Evolutionary conservation across 2,888 invertebrate genomes (phyloP).

Genomic region (Tridacna crocea): DNA sequence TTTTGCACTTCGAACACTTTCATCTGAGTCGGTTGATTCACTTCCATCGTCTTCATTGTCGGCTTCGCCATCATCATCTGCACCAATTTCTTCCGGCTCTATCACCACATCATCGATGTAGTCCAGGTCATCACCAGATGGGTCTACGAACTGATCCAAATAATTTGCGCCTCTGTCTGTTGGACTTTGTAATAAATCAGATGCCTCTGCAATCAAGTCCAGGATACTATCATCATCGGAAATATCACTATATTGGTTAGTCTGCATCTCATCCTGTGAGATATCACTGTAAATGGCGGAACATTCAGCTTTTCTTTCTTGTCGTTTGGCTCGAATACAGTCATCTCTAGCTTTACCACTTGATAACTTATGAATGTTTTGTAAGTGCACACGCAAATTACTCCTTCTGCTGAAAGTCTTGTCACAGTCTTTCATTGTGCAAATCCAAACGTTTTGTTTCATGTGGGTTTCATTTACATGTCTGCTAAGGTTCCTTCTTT

Average conservation of each 20-base stretch:
- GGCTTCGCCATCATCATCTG: too few relatives aligned
- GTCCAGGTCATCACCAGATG: too few relatives aligned
- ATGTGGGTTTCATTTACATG: constrained; percentile 7
- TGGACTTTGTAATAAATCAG: not conserved
- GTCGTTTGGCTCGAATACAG: not conserved
- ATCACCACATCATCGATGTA: too few relatives aligned
- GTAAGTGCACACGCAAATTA: not conserved
- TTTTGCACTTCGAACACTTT: not conserved
- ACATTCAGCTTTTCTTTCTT: too few relatives aligned
- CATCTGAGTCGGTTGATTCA: not conserved
- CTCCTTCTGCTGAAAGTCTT: constrained; percentile 1
- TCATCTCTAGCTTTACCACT: not conserved
- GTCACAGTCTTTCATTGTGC: not conserved
- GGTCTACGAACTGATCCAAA: too few relatives aligned
- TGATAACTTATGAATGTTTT: not conserved
- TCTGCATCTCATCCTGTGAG: not conserved
- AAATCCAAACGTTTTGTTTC: not conserved
- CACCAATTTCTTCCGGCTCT: too few relatives aligned
- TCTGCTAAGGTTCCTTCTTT: not conserved
- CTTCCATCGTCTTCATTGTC: too few relatives aligned
- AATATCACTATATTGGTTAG: not conserved
- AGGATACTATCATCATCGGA: not conserved
- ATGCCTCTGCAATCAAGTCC: not conserved
- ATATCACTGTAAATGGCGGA: not conserved
- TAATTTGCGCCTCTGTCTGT: not conserved